Evolutionary conservation across 2,113 vertebrate genomes (phyloP).

Genomic region (Pterocles orientalis): DNA sequence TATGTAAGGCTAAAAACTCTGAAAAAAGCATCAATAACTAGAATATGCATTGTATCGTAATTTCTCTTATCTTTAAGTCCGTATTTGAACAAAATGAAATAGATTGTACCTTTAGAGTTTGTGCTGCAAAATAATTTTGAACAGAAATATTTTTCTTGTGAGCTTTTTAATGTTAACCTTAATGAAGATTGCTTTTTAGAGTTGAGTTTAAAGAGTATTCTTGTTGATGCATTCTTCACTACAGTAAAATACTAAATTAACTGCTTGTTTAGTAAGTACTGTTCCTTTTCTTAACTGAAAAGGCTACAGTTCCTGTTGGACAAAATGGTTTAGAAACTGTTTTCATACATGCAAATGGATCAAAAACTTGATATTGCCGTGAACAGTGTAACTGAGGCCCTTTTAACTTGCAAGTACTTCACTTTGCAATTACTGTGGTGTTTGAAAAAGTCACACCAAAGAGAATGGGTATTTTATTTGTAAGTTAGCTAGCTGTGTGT

Average conservation of each 20-base stretch:
- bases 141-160: not conserved
- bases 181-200: not conserved
- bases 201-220: not conserved
- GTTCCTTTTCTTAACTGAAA: not conserved
- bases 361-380: not conserved
- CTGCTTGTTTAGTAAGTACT: not conserved
- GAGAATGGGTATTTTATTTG: not conserved
- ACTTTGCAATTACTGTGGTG: not conserved
- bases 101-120: not conserved
- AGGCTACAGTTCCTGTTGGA: not conserved
- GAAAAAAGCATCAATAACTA: not conserved
- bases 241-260: not conserved
- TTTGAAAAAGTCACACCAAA: not conserved
- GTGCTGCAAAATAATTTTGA: not conserved
- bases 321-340: not conserved
- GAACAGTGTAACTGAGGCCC: not conserved
- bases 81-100: not conserved
- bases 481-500: not conserved
- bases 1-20: not conserved
- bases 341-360: not conserved
- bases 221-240: not conserved
- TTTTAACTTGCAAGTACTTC: not conserved
- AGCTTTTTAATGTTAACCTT: not conserved
- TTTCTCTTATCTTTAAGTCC: not conserved
- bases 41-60: not conserved